These are phyloP conservation scores for Lagopus muta DNA, from an alignment of 2,113 vertebrate species.

Conservation along the genomic window DNA sequence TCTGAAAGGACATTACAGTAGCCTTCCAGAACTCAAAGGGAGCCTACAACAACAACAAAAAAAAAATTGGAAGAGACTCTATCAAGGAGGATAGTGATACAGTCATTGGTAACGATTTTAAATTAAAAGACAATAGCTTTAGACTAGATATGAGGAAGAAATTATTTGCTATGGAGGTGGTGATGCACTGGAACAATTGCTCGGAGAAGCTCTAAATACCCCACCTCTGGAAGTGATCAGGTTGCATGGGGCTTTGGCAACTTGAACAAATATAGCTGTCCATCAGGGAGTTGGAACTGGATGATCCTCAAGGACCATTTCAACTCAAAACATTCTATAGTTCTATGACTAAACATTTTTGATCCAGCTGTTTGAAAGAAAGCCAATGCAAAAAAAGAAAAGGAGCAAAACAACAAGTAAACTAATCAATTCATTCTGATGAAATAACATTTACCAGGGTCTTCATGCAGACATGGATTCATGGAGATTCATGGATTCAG, in stretches of 20 bases:
- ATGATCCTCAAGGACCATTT: background rate
- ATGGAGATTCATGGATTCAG: no score
- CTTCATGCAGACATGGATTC: background rate
- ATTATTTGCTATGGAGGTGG: background rate
- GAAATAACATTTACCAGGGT: background rate
- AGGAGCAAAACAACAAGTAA: background rate
- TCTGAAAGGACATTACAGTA: background rate
- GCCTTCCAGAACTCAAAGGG: background rate
- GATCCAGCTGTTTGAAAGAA: background rate
- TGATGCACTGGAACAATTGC: background rate
- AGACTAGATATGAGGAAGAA: background rate
- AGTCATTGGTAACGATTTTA: background rate
- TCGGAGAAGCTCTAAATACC: background rate
- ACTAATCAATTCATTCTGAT: background rate
- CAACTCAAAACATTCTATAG: background rate
- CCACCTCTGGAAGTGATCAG: background rate
- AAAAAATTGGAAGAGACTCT: background rate
- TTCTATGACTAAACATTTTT: background rate
- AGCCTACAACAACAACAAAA: background rate
- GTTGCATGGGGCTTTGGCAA: background rate
- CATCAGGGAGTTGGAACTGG: background rate
- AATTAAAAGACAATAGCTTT: background rate
- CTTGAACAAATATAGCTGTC: background rate
- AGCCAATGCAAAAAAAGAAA: fast-evolving
- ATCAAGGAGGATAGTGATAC: background rate